Evolutionary conservation across 1,140 invertebrate genomes (phyloP), one percentile per base, ranked within the genome.

Genomic region (Nomia melanderi): DNA sequence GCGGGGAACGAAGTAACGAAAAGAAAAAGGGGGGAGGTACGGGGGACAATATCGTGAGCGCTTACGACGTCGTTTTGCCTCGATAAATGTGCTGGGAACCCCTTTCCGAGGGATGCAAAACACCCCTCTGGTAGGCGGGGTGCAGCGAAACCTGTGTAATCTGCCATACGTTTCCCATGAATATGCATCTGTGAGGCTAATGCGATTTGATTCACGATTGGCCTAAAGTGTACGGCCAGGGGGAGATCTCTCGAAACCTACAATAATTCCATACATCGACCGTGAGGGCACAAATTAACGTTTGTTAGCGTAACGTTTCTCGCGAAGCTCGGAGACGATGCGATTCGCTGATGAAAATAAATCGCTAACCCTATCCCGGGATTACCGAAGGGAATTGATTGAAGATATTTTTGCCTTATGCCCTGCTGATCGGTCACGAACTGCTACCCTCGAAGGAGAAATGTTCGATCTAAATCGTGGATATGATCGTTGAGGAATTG

Each of bases 151-250:
- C 84, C 81, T 88, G 81, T 83, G 83, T 89, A 89, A 90, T 90
- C 89, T 87, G 76, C 82, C 88, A 89, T 89, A 89, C 85, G 87
- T 89, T 89, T 89, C 88, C 89, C 87, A 90, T 90, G 89, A 91
- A 91, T 90, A 91, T 91, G 89, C 89, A 91, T 91, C 88, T 90
- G 86, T 85, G 85, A 86, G 84, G 81, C 86, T 91, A 90, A 90
- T 90, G 88, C 88, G 88, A 91, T 90, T 90, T 90, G 88, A 91
- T 90, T 91, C 88, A 89, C 88, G 88, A 91, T 90, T 84, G 81
- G 80, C 70, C 77, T 70, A 79, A 67, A 82, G 76, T 76, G 82
- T 77, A 59, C 64, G 54, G 20, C 47, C 29, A 62, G 71, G 63
- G 78, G 73, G 59, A 73, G 56, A 79, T 71, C 84, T 77, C 81